phyloP scores from a whole-genome alignment of 2,888 invertebrate species.

The Caenorhabditis sinica region DNA sequence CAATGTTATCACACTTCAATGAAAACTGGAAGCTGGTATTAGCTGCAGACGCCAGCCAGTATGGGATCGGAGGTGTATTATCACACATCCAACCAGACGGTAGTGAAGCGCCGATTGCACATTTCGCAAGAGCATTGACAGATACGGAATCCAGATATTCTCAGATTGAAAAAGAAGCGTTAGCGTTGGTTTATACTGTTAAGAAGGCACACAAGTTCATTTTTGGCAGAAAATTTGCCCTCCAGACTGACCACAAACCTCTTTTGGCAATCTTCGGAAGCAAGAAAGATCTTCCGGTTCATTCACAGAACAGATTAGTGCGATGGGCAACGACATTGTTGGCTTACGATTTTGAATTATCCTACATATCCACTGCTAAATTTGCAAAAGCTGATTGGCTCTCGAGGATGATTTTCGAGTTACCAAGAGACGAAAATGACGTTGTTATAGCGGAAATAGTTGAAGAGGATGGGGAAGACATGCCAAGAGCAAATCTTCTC shows the following conservation, averaged over 20 bases:
- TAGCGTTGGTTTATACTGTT: conserved; percentile 50
- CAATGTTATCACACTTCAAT: conserved; percentile 23
- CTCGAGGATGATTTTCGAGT: not conserved
- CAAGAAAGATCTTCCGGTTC: not conserved
- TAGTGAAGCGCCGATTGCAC: conserved; percentile 26
- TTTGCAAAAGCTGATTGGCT: conserved; percentile 4
- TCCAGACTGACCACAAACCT: conserved; percentile 63
- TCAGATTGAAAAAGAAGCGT: conserved; percentile 64
- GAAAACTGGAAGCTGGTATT: not conserved
- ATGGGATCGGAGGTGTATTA: not conserved
- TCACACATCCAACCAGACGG: conserved; percentile 20
- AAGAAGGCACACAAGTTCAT: conserved; percentile 58
- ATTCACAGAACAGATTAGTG: not conserved
- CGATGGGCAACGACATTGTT: conserved; percentile 4
- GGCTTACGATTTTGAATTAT: not conserved
- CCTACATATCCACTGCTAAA: not conserved
- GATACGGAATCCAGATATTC: conserved; percentile 43
- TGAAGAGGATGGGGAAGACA: not conserved
- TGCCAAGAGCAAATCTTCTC: too few relatives aligned
- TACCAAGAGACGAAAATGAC: conserved; percentile 2
- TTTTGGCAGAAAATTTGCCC: conserved; percentile 20
- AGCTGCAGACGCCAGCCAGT: conserved; percentile 6
- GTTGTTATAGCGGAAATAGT: conserved; percentile 8
- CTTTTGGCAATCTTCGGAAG: conserved; percentile 58
- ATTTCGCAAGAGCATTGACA: conserved; percentile 34